Evolutionary conservation across 2,888 invertebrate species (phyloP).

Genomic region (Archips xylosteana): DNA sequence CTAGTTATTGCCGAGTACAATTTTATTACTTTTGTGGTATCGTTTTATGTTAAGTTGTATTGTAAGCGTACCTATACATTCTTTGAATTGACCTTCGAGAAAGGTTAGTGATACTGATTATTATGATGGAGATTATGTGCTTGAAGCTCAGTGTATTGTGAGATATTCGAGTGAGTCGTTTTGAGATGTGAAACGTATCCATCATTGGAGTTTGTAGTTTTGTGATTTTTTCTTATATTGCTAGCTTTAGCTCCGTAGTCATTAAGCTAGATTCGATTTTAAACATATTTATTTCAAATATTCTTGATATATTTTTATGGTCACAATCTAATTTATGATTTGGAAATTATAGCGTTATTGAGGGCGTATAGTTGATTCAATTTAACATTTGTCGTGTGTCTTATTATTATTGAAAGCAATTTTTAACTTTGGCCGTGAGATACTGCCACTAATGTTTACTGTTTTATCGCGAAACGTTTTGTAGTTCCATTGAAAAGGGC

Average conservation of each 20-base stretch:
- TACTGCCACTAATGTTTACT: slow-evolving; percentile 57
- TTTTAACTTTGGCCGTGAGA: slow-evolving; percentile 46
- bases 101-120: slow-evolving; percentile 85
- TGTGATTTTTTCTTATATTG: slow-evolving; percentile 81
- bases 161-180: slow-evolving; percentile 67
- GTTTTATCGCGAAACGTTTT: slow-evolving; percentile 28
- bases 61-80: slow-evolving; percentile 84
- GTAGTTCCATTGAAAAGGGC: slow-evolving; percentile 28
- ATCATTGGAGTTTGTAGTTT: slow-evolving; percentile 66
- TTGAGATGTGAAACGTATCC: slow-evolving; percentile 72
- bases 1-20: slow-evolving; percentile 79
- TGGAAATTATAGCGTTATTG: slow-evolving; percentile 30
- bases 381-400: slow-evolving; percentile 33
- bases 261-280: slow-evolving; percentile 79
- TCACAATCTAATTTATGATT: slow-evolving; percentile 63
- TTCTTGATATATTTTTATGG: slow-evolving; percentile 60
- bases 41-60: slow-evolving; percentile 79
- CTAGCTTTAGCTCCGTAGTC: slow-evolving; percentile 80
- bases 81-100: slow-evolving; percentile 84
- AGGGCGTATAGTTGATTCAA: slow-evolving; percentile 21
- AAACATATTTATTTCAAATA: slow-evolving; percentile 71
- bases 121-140: slow-evolving; percentile 73
- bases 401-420: slow-evolving; percentile 32
- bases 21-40: slow-evolving; percentile 71
- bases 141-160: slow-evolving; percentile 68